These are phyloP conservation scores for Platycercus adscitus DNA, from an alignment of 2,113 vertebrate genomes.

Conservation along the genomic window DNA sequence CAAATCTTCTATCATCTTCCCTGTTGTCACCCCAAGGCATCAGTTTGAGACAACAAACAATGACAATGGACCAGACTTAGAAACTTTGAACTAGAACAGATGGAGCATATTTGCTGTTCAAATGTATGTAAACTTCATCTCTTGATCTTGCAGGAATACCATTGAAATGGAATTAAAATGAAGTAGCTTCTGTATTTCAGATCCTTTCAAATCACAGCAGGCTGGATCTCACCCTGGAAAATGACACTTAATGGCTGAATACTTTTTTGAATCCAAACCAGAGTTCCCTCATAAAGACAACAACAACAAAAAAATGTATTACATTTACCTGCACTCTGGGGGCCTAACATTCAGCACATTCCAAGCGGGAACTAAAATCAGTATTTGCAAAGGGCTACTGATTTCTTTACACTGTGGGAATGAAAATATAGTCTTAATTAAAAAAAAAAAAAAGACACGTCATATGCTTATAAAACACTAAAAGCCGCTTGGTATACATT, in stretches of 20 bases:
- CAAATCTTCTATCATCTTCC: background rate
- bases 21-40: background rate
- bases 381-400: background rate
- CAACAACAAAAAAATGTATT: background rate
- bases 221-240: background rate
- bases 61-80: background rate
- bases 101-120: background rate
- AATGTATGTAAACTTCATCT: background rate
- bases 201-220: background rate
- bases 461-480: background rate
- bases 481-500: background rate
- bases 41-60: background rate
- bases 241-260: background rate
- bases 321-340: background rate
- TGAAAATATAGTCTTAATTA: background rate
- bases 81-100: constrained; percentile 1
- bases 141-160: background rate
- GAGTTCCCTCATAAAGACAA: background rate
- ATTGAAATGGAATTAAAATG: background rate
- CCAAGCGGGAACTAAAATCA: background rate
- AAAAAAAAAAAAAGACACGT: background rate
- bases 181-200: constrained; percentile 23
- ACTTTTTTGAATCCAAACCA: background rate
- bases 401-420: background rate
- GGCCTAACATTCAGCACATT: background rate